These are phyloP conservation scores for Vulpes lagopus DNA, from an alignment of 2,113 vertebrate species.

Conservation along the genomic window DNA sequence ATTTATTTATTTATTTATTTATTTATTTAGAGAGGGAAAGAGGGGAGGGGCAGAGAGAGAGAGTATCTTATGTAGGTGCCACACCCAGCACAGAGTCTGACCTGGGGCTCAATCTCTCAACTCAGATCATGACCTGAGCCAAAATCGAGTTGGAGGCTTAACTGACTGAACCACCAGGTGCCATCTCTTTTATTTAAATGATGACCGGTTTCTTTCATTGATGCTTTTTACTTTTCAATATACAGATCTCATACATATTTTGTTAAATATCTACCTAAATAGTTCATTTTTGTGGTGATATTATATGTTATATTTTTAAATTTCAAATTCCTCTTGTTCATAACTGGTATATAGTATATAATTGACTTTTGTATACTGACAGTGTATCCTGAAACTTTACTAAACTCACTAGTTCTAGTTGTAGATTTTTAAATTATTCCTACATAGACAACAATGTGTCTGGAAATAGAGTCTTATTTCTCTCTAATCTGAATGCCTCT, in stretches of 20 bases:
- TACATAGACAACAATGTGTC: background rate
- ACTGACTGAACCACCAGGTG: background rate
- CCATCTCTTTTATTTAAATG: background rate
- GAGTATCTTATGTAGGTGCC: background rate
- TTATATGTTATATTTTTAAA: slow-evolving; percentile 16
- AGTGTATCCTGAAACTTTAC: background rate
- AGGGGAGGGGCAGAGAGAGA: background rate
- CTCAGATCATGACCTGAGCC: background rate
- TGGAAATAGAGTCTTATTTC: background rate
- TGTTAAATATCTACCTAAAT: background rate
- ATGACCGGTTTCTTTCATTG: background rate
- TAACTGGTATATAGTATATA: background rate
- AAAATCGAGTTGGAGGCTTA: background rate
- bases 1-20: background rate
- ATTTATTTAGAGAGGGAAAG: background rate
- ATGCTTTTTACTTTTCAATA: background rate
- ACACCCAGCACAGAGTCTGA: background rate
- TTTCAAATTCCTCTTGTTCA: background rate
- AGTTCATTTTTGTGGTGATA: background rate
- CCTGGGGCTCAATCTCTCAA: background rate
- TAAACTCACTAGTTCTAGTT: background rate
- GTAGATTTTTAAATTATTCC: background rate
- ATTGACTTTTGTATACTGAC: background rate
- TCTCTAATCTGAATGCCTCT: background rate
- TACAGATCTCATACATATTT: background rate